A percentile compares a stretch with the other conserved stretches of the same genome.
Evolutionary conservation across 1,140 invertebrate species (phyloP).

Genomic region (Hyles vespertilio): DNA sequence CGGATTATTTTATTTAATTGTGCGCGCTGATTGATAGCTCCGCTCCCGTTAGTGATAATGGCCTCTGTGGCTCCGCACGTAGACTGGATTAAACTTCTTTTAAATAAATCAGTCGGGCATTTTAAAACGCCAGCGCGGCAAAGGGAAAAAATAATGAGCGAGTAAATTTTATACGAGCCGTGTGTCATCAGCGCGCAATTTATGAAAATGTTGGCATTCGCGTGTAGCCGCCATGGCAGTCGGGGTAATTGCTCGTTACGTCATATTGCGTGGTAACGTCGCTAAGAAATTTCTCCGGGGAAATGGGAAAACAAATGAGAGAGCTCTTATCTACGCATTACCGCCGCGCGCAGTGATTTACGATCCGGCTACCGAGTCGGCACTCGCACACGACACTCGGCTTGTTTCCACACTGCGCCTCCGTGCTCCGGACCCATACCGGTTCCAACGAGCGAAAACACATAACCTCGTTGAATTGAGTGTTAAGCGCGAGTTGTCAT

Average conservation of each 20-base stretch:
- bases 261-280: slow-evolving; percentile 46
- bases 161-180: slow-evolving; percentile 27
- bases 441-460: slow-evolving; percentile 46
- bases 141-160: neutral
- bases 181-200: too few relatives aligned
- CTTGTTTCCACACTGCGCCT: slow-evolving; percentile 18
- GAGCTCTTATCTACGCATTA: slow-evolving; percentile 68
- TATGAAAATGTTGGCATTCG: slow-evolving; percentile 25
- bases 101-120: too few relatives aligned
- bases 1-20: slow-evolving; percentile 26
- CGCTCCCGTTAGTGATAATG: neutral
- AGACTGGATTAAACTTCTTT: too few relatives aligned
- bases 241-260: slow-evolving; percentile 49
- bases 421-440: slow-evolving; percentile 23
- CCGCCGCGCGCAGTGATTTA: slow-evolving; percentile 59
- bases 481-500: slow-evolving; percentile 45
- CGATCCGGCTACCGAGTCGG: slow-evolving; percentile 40
- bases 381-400: slow-evolving; percentile 29
- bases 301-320: slow-evolving; percentile 68
- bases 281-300: slow-evolving; percentile 56
- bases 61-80: too few relatives aligned
- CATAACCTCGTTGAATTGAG: slow-evolving; percentile 53
- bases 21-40: slow-evolving; percentile 2
- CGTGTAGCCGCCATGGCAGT: slow-evolving; percentile 11
- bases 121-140: too few relatives aligned